phyloP scores from a whole-genome alignment of 1,140 invertebrate genomes.

The Agraylea sexmaculata region DNA sequence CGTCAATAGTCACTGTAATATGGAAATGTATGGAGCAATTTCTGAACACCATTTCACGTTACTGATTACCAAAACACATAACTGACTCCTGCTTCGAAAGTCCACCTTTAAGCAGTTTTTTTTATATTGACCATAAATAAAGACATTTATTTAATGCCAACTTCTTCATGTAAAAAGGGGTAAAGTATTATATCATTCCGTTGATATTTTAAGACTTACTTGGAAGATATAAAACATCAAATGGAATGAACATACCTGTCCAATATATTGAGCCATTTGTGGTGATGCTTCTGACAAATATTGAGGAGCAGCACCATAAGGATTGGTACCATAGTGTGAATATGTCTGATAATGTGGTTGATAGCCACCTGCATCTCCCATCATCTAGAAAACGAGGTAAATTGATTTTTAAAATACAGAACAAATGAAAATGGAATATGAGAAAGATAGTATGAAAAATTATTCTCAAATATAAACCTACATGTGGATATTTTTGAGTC shows the following conservation, averaged over 20 bases:
- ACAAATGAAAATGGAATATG: background rate
- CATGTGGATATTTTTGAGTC: slow-evolving; percentile 40
- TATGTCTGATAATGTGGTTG: slow-evolving; percentile 34
- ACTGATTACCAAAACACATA: no score
- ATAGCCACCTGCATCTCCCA: slow-evolving; percentile 19
- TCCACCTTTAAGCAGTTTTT: background rate
- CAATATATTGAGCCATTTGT: slow-evolving; percentile 35
- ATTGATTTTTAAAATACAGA: background rate
- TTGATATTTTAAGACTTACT: no score
- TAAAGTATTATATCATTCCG: no score
- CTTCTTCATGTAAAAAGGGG: background rate
- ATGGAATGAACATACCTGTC: slow-evolving; percentile 30
- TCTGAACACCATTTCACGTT: no score
- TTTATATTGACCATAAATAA: background rate
- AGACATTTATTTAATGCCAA: background rate
- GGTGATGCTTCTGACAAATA: slow-evolving; percentile 33
- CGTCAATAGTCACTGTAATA: no score
- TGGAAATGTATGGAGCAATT: no score
- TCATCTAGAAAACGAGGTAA: slow-evolving; percentile 12
- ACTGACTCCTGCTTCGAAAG: no score
- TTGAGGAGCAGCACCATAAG: slow-evolving; percentile 32
- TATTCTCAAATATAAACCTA: slow-evolving; percentile 21
- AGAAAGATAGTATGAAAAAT: background rate
- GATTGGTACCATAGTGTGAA: slow-evolving; percentile 34
- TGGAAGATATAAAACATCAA: no score